Conservation (phyloP, 2,113 vertebrate genomes). For the Oenanthe oenanthe region DNA sequence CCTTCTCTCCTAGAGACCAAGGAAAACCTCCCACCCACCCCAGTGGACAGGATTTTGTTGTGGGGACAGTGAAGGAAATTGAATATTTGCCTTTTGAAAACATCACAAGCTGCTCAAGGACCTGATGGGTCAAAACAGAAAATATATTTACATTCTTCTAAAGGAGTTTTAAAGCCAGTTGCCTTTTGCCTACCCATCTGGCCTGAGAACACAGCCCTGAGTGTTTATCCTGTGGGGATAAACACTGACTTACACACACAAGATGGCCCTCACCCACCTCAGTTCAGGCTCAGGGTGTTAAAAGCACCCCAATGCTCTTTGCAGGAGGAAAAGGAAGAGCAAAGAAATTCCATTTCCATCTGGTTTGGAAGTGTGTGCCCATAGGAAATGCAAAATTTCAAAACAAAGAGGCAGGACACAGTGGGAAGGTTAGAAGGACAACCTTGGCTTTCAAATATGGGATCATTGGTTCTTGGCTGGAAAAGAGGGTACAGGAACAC, state of each 20-base stretch:
- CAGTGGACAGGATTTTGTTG: background rate
- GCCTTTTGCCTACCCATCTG: background rate
- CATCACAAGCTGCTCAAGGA: background rate
- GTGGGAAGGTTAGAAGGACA: background rate
- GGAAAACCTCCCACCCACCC: background rate
- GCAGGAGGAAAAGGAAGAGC: background rate
- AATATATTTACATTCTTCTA: slow-evolving; percentile 17
- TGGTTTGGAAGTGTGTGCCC: background rate
- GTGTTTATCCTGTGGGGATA: background rate
- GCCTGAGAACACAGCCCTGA: background rate
- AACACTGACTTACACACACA: fast-evolving
- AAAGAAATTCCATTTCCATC: background rate
- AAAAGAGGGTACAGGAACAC: background rate
- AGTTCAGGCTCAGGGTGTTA: background rate
- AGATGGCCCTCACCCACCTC: background rate
- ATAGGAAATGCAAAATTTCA: background rate
- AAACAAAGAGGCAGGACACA: background rate
- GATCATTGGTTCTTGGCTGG: background rate
- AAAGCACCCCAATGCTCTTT: background rate
- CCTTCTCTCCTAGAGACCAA: background rate
- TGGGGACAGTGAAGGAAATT: background rate
- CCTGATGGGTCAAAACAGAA: background rate
- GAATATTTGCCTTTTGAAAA: background rate
- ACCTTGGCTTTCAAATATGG: background rate
- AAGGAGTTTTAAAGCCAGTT: background rate